Evolutionary conservation across 1,140 invertebrate species (phyloP), one percentile per base, ranked within the genome.

Genomic region (Drosophila persimilis): DNA sequence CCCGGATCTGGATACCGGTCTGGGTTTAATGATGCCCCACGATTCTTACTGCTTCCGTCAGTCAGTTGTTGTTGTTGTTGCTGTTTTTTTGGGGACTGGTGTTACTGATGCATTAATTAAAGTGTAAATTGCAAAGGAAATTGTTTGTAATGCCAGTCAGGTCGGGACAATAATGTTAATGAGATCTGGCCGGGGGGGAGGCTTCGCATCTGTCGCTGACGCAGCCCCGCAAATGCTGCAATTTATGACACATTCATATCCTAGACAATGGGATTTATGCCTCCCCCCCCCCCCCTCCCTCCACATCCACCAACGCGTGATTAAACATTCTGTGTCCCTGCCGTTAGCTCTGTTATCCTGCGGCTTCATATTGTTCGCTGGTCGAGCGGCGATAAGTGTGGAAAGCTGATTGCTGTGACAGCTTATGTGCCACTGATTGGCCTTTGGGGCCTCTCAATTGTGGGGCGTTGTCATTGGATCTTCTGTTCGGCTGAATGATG

Each of bases 91-190:
- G 24, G 44, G 31, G 24, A 31, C 5, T n/a, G 48, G 7, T 43
- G 39, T 17, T 59, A 26, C 50, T 50, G 73, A 44, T 41, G 56
- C 54, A 65, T 70, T 57, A 77, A 77, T 77, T 75, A 75, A 70
- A 52, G 72, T 55, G 50, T 59, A 59, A 69, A 64, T 75, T 70
- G 72, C 46, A 47, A 52, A 57, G 65, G 46, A 77, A 64, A 63
- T 70, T 60, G 55, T 59, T 57, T 56, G 58, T 51, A 65, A 22
- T 53, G 45, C 41, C 54, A 53, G 57, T 46, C n/a, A 8, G 53
- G 35, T 2, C 9, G 8, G 11, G 20, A 56, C 13, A 24, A 72
- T 51, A 26, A 35, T 35, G 43, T 44, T 44, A 61, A 53, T 17
- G 41, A 46, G 48, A 35, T 44, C 35, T 24, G 11, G 11, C 11